Evolutionary conservation across 2,888 invertebrate genomes (phyloP).

Genomic region (Synergus gifuensis): DNA sequence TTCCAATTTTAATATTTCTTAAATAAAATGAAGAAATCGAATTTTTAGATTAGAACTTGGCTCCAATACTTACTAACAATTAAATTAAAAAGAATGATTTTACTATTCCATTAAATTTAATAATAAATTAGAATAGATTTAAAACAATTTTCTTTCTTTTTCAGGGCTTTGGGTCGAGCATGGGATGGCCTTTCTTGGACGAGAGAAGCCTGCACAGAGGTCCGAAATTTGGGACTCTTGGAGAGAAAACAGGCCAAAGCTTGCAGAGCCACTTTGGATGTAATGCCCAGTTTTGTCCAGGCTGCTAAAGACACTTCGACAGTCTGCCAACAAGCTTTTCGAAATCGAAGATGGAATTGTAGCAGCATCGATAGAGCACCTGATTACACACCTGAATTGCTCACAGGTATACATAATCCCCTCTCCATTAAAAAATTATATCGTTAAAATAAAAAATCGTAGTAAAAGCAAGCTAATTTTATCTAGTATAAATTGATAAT

Average conservation of each 20-base stretch:
- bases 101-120: too few species aligned
- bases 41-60: too few species aligned
- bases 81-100: too few species aligned
- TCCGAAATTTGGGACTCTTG: conserved; percentile 79
- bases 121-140: neutral
- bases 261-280: conserved; percentile 83
- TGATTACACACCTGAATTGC: conserved; percentile 86
- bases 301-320: conserved; percentile 85
- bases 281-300: conserved; percentile 87
- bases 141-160: neutral
- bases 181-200: conserved; percentile 71
- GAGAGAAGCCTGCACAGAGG: conserved; percentile 72
- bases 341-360: conserved; percentile 90
- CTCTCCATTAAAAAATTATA: neutral
- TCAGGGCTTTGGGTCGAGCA: conserved; percentile 72
- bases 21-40: too few species aligned
- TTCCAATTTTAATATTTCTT: too few species aligned
- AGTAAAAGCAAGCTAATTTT: too few species aligned
- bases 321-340: conserved; percentile 86
- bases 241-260: conserved; percentile 83
- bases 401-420: conserved; percentile 81
- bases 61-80: too few species aligned
- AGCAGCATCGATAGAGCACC: conserved; percentile 87
- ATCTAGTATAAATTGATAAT: neutral
- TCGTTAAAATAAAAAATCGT: neutral